phyloP scores from a whole-genome alignment of 64 coral and sea anemone species.

The Montipora cactus region DNA sequence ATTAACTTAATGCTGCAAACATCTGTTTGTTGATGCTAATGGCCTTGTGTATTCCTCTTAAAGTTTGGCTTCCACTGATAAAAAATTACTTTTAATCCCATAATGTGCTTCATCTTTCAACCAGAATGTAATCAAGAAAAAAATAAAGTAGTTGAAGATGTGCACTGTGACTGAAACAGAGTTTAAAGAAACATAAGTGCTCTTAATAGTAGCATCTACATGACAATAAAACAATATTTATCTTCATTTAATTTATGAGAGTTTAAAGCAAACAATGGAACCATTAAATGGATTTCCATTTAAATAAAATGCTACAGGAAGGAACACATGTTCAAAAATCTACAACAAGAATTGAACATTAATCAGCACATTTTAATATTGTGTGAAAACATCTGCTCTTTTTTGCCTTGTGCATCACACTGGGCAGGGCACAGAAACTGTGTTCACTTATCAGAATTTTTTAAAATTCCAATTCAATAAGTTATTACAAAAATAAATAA shows the following conservation, averaged over 20 bases:
- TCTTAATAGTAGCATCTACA: slow-evolving; percentile 19
- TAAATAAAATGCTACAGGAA: slow-evolving; percentile 33
- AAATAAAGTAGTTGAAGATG: not conserved
- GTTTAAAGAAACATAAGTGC: slow-evolving; percentile 9
- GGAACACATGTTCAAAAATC: slow-evolving; percentile 13
- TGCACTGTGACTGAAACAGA: not conserved
- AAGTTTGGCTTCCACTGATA: not conserved
- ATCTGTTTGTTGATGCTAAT: slow-evolving; percentile 34
- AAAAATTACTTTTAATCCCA: not conserved
- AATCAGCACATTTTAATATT: not conserved
- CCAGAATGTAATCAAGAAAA: not conserved
- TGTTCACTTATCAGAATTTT: not conserved
- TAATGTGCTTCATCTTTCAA: not conserved
- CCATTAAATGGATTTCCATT: slow-evolving; percentile 32
- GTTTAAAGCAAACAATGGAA: slow-evolving; percentile 42
- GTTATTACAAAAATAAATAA: too few relatives aligned
- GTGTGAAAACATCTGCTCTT: not conserved
- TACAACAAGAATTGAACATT: not conserved
- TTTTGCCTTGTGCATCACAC: not conserved
- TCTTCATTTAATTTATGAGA: slow-evolving; percentile 41
- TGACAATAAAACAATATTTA: slow-evolving; percentile 9
- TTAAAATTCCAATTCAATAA: too few relatives aligned
- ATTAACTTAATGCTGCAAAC: slow-evolving; percentile 39
- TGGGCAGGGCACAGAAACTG: not conserved
- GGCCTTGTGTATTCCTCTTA: not conserved